Base-by-base conservation (phyloP, 2,113 vertebrate species). In the Tetrax tetrax region DNA sequence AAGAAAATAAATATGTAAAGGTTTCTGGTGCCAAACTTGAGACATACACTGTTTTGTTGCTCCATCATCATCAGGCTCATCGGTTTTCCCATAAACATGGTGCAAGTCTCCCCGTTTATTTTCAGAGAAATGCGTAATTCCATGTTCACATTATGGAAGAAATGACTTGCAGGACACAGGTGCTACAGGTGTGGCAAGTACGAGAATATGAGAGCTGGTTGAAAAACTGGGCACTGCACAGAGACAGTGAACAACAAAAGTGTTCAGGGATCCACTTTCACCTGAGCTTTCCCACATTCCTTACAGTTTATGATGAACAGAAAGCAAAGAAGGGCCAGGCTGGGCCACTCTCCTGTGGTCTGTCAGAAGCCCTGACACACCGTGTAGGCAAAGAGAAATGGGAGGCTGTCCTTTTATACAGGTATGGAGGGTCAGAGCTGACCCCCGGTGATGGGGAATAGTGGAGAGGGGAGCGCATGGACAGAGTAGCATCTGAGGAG, bases 381-480 rank as follows among this genome's bases (percentile, higher is more conserved):
- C 2, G 0, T 24, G 48, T 24, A 54, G 56, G 19, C 53, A 57
- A 47, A 56, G 25, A 59, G 15, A 68, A 57, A 69, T 13, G 27
- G 41, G 20, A 70, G 7, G 16, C 9, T 37, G 10, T 17, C 41
- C 31, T 64, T 89, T 69, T 61, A 25, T 72, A 35, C 9, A n/a
- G 31, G 24, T 54, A 10, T 25, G 22, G 17, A 64, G 22, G 4
- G 20, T 28, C 53, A 80, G 53, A 71, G 37, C 9, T 50, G 66
- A 13, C 5, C 38, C 48, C 63, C 56, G 48, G 37, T 65, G 54
- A 29, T 57, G 48, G 17, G 7, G 16, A 29, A 8, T 5, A 5
- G 12, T 6, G 33, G 33, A 19, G 22, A 12, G 37, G 18, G 19
- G 21, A 1, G 4, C 4, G 2, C 1, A 15, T 53, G 50, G 86